These are phyloP conservation scores for Philonicus albiceps DNA, from an alignment of 2,888 invertebrate genomes.

Conservation along the genomic window DNA sequence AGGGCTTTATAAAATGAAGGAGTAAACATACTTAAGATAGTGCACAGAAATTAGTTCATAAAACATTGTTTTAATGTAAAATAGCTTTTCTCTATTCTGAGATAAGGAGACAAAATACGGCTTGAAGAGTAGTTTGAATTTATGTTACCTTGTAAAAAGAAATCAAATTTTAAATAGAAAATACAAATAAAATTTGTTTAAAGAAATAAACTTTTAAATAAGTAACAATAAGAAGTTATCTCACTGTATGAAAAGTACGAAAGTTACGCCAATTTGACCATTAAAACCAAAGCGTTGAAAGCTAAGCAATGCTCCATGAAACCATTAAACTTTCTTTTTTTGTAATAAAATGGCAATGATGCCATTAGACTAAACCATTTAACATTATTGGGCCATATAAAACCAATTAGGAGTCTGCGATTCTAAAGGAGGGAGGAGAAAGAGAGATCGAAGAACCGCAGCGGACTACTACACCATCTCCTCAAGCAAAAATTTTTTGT, in stretches of 20 bases:
- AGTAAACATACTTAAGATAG: no score
- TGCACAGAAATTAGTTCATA: no score
- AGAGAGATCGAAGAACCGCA: background rate
- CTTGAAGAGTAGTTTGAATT: background rate
- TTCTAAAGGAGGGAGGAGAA: background rate
- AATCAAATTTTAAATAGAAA: background rate
- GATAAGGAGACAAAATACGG: background rate
- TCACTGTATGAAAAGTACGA: background rate
- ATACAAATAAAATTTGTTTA: background rate
- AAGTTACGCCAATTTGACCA: background rate
- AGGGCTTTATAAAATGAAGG: no score
- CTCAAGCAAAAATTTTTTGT: background rate
- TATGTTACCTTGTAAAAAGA: background rate
- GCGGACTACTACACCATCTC: background rate
- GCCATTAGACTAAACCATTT: constrained; percentile 36
- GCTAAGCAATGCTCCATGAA: constrained; percentile 26
- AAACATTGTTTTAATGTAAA: no score
- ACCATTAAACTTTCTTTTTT: constrained; percentile 37
- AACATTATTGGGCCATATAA: constrained; percentile 40
- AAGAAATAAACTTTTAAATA: background rate
- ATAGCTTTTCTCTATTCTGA: no score
- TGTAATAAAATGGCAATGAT: constrained; percentile 19
- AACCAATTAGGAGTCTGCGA: constrained; percentile 35
- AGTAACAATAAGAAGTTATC: background rate
- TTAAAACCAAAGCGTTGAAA: constrained; percentile 19